Conservation (phyloP, 2,797 vertebrate genomes). For the Hippopotamyrus pictus region DNA sequence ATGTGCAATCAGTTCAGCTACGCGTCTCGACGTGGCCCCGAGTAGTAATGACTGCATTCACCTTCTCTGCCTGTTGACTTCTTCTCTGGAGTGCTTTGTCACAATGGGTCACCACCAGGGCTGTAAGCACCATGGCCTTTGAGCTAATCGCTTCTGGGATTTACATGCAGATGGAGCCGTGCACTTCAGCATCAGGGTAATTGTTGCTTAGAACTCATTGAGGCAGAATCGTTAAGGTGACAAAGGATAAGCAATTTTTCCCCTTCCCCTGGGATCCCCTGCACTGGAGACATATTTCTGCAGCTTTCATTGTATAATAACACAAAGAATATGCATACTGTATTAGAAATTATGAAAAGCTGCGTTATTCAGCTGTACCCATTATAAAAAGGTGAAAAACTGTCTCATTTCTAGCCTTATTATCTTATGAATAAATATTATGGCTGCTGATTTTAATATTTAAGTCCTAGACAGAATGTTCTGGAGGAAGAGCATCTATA, state of each 20-base stretch:
- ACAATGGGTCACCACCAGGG: conserved; percentile 37
- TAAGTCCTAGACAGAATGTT: not conserved
- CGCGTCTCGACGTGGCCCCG: not conserved
- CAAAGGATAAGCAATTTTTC: not conserved
- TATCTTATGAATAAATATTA: conserved; percentile 8
- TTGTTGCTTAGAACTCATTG: conserved; percentile 5
- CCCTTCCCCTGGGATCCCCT: not conserved
- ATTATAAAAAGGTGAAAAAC: not conserved
- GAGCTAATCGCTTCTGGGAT: conserved; percentile 34
- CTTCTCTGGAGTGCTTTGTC: conserved; percentile 26
- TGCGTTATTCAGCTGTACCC: not conserved
- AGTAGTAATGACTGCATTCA: conserved; percentile 44
- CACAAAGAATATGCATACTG: not conserved
- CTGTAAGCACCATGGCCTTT: conserved; percentile 33
- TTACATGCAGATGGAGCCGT: conserved; percentile 39
- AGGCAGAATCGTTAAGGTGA: not conserved
- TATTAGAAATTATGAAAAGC: not conserved
- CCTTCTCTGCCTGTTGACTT: conserved; percentile 21
- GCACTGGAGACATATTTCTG: not conserved
- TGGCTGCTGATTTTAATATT: not conserved
- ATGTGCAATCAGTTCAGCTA: not conserved
- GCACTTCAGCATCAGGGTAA: conserved; percentile 22
- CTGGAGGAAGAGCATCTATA: not conserved
- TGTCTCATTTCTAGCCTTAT: not conserved
- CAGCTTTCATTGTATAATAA: not conserved